Evolutionary conservation across 2,888 invertebrate species (phyloP), one percentile per base, ranked within the genome.

Genomic region (Caenorhabditis imperialis): DNA sequence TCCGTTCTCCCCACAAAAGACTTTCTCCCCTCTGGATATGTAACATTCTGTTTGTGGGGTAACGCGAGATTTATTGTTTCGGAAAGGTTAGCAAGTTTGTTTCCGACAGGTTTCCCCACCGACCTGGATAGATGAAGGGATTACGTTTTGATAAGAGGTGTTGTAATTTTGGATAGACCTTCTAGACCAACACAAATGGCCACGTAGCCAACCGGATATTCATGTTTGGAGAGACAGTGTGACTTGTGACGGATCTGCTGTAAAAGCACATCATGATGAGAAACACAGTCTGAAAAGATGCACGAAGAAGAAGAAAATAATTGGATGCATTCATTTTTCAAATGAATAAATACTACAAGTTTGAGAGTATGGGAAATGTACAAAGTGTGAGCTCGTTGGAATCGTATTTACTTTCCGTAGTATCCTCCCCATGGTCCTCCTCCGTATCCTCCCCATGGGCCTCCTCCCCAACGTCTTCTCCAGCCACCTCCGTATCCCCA

Each of bases 361-460:
- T 38, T n/a, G n/a, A n/a, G n/a, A n/a, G n/a, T 51, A 14, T 53
- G 44, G 5, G 35, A 27, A 22, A 22, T 10, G 48, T 22, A 4
- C 48, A 45, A 7, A 40, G 14, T 14, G 45, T n/a, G 14, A 37
- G 2, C 14, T 42, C 35, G 40, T 42, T 33, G 42, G n/a, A n/a
- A 14, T 5, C 18, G 40, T 38, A 54, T 20, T 58, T 51, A 67
- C 70, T 70, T 70, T 57, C 67, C 67, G 51, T 67, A 67, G 44
- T 48, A 67, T 67, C 67, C 67, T 42, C 67, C 67, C 37, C 51
- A 67, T 50, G 67, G 67, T 44, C 67, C 67, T 18, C 61, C 61
- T 23, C 57, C 65, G 16, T 65, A 65, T 38, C 65, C 63, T 47
- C 63, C 63, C 54, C 55, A 63, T 53, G 62, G 55, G 25, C 65